Conservation (phyloP, 2,113 vertebrate genomes). For the Eudyptes chrysolophus region DNA sequence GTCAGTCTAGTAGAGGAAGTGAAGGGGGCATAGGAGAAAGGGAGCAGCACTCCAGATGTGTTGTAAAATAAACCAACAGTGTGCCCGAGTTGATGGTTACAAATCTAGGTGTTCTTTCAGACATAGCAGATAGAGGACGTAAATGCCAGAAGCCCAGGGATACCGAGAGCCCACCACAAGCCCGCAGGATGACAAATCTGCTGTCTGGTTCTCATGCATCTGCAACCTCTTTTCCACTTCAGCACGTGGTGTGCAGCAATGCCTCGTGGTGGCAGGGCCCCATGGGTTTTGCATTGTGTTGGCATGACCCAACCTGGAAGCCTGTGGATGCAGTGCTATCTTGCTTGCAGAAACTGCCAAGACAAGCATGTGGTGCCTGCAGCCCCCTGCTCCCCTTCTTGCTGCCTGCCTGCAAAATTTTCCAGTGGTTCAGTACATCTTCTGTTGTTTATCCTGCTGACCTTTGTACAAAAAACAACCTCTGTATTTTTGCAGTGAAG, state of each 20-base stretch:
- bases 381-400: not conserved
- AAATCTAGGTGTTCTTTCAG: not conserved
- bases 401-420: not conserved
- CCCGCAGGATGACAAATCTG: not conserved
- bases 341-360: not conserved
- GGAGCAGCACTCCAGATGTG: not conserved
- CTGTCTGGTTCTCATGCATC: not conserved
- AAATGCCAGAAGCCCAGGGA: not conserved
- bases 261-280: not conserved
- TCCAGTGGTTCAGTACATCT: not conserved
- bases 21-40: not conserved
- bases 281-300: fast-evolving
- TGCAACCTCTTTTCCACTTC: not conserved
- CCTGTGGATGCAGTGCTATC: not conserved
- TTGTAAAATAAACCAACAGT: not conserved
- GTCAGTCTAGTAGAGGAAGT: not conserved
- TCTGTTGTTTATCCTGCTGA: not conserved
- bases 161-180: not conserved
- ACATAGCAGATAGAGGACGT: not conserved
- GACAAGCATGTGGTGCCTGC: not conserved
- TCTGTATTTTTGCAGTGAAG: not conserved
- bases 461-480: not conserved
- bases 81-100: not conserved
- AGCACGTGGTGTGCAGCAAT: fast-evolving
- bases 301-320: not conserved